phyloP scores from a whole-genome alignment of 2,797 vertebrate genomes.

The Tamandua tetradactyla region DNA sequence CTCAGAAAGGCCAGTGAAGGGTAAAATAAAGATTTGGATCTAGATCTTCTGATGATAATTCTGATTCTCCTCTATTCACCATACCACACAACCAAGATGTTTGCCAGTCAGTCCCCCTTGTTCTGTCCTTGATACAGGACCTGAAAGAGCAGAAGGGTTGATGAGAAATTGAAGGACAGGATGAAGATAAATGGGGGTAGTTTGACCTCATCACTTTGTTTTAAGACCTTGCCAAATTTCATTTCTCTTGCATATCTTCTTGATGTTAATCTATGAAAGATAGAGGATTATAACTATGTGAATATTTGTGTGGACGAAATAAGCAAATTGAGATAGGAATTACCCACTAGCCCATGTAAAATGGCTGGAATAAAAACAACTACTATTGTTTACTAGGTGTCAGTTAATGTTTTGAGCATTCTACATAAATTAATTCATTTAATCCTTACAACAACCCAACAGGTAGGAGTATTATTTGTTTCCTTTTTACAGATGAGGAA shows the following conservation, averaged over 20 bases:
- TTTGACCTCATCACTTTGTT: slow-evolving; percentile 32
- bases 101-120: background rate
- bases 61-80: background rate
- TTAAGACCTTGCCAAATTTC: background rate
- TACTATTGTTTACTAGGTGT: background rate
- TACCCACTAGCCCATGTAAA: slow-evolving; percentile 24
- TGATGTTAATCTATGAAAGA: background rate
- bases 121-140: slow-evolving; percentile 1
- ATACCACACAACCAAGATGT: background rate
- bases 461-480: background rate
- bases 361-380: background rate
- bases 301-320: slow-evolving; percentile 12
- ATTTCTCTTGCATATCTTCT: background rate
- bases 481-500: slow-evolving; percentile 37
- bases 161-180: slow-evolving; percentile 2
- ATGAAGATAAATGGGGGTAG: background rate
- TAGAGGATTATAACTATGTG: background rate
- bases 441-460: background rate
- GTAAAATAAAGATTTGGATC: background rate
- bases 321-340: background rate
- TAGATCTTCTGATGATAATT: slow-evolving; percentile 25
- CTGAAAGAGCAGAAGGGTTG: slow-evolving; percentile 2
- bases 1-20: slow-evolving; percentile 30
- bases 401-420: background rate
- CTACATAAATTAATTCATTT: background rate